Evolutionary conservation across 2,888 invertebrate genomes (phyloP).

Genomic region (Schizaphis graminum): DNA sequence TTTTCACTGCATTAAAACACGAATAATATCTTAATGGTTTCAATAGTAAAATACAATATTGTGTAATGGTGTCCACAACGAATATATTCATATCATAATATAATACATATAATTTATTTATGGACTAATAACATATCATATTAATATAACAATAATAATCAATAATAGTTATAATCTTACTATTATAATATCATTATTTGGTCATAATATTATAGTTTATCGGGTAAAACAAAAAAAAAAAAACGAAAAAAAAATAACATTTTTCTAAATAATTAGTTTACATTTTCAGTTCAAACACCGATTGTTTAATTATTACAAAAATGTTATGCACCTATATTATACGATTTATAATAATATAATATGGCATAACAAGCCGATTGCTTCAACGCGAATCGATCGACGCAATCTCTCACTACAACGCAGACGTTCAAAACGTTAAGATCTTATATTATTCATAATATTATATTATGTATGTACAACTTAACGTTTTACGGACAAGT

Average conservation of each 20-base stretch:
- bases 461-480: neutral
- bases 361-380: neutral
- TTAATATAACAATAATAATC: constrained; percentile 10
- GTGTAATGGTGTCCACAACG: constrained; percentile 4
- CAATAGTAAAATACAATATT: constrained; percentile 56
- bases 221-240: neutral
- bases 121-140: neutral
- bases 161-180: neutral
- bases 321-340: neutral
- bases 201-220: neutral
- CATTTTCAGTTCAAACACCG: constrained; percentile 22
- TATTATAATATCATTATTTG: neutral
- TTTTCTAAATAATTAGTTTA: constrained; percentile 6
- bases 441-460: neutral
- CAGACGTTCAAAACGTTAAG: neutral
- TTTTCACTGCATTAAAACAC: neutral
- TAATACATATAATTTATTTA: constrained; percentile 5
- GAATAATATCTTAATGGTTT: constrained; percentile 6
- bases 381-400: neutral
- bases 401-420: neutral
- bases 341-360: neutral
- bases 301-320: neutral
- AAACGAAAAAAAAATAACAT: neutral
- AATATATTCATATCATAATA: constrained; percentile 5
- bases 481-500: neutral